Conservation (phyloP, 2,797 vertebrate species). For the Lepilemur septentrionalis region DNA sequence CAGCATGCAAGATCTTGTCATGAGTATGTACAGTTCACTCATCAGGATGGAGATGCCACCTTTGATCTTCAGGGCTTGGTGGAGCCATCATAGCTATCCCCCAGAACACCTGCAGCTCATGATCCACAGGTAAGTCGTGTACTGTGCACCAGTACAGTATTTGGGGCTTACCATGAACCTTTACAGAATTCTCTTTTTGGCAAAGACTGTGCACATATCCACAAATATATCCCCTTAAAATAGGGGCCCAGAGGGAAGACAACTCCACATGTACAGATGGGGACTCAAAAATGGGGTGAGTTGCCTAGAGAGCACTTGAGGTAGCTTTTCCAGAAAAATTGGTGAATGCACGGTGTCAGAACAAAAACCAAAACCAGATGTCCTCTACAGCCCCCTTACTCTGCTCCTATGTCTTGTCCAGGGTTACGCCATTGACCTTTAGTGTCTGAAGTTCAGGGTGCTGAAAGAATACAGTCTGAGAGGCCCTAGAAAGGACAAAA, state of each 20-base stretch:
- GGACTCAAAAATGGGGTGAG: not conserved
- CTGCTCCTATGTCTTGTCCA: not conserved
- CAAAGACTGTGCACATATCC: not conserved
- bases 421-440: not conserved
- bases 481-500: not conserved
- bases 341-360: not conserved
- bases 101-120: conserved; percentile 92
- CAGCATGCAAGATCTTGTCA: conserved; percentile 92
- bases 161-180: conserved; percentile 85
- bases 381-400: not conserved
- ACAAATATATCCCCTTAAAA: not conserved
- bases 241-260: not conserved
- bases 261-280: not conserved
- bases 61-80: conserved; percentile 93
- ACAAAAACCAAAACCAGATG: not conserved
- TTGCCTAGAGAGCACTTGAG: not conserved
- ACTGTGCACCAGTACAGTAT: conserved; percentile 85
- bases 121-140: conserved; percentile 91
- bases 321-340: not conserved
- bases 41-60: conserved; percentile 89
- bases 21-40: conserved; percentile 89
- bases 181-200: conserved; percentile 3
- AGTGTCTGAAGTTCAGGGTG: not conserved
- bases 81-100: conserved; percentile 92
- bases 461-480: not conserved